Evolutionary conservation across 2,113 vertebrate species (phyloP).

Genomic region (Myrmophylax atrothorax): DNA sequence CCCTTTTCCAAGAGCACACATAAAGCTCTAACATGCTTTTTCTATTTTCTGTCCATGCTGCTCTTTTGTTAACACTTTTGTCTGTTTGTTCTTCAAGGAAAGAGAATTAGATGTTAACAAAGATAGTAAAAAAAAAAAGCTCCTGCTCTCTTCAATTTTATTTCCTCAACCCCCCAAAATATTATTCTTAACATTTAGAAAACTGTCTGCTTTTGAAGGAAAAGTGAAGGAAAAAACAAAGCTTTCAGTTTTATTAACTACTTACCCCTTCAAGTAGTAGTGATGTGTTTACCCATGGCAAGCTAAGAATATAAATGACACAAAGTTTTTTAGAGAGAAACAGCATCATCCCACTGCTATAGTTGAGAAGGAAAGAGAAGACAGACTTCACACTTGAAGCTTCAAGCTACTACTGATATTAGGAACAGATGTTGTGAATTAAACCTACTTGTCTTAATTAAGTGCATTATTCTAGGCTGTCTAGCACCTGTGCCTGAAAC

Average conservation of each 20-base stretch:
- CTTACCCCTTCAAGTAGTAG: background rate
- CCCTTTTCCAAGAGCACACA: background rate
- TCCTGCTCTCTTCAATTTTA: background rate
- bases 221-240: background rate
- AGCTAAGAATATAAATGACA: background rate
- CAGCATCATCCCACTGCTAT: background rate
- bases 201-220: background rate
- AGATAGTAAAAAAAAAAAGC: background rate
- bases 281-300: fast-evolving
- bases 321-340: background rate
- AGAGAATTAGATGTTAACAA: background rate
- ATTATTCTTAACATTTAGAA: background rate
- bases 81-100: background rate
- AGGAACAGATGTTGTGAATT: background rate
- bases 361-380: fast-evolving
- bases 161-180: background rate
- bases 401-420: background rate
- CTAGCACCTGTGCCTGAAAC: background rate
- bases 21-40: background rate
- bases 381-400: background rate
- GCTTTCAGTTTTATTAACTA: background rate
- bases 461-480: background rate
- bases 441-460: background rate
- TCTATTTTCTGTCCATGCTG: background rate
- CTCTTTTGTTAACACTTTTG: background rate